A percentile compares a stretch with the other conserved stretches of the same genome.
These are phyloP conservation scores for Drosophila sp. DNA, from an alignment of 1,140 invertebrate genomes.

Conservation along the genomic window DNA sequence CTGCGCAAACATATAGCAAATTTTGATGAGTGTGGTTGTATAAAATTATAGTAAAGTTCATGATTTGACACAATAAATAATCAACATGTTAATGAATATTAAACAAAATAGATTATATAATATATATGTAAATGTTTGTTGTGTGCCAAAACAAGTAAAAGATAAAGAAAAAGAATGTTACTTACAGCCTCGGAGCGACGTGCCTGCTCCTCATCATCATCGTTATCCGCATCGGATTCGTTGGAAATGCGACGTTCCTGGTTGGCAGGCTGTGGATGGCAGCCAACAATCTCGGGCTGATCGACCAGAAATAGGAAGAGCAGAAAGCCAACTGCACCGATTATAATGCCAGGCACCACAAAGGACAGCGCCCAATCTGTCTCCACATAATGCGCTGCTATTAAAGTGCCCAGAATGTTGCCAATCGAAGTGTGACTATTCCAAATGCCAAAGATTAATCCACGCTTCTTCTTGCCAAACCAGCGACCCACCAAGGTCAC, in stretches of 20 bases:
- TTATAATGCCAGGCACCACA: conserved; percentile 95
- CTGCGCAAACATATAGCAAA: conserved; percentile 43
- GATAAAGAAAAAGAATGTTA: conserved; percentile 18
- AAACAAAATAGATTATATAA: no score
- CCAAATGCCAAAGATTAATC: conserved; percentile 97
- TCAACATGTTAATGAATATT: no score
- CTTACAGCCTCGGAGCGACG: conserved; percentile 69
- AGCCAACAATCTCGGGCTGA: conserved; percentile 91
- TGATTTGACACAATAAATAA: no score
- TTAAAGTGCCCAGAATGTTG: conserved; percentile 94
- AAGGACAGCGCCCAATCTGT: conserved; percentile 96
- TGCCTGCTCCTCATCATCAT: conserved; percentile 52
- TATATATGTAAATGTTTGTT: no score
- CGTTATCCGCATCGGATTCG: conserved; percentile 72
- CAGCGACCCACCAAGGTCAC: conserved; percentile 97
- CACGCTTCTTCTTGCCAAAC: conserved; percentile 96
- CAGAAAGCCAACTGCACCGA: conserved; percentile 90
- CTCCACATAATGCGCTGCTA: conserved; percentile 94
- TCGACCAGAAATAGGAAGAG: conserved; percentile 95
- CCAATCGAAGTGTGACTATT: conserved; percentile 98
- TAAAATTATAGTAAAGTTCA: no score
- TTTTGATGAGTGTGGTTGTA: conserved; percentile 19
- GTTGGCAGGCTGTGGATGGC: conserved; percentile 79
- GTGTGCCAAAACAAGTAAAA: no score
- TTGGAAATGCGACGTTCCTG: conserved; percentile 60